Conservation (phyloP, 2,888 invertebrate genomes). For the Diploptera punctata region DNA sequence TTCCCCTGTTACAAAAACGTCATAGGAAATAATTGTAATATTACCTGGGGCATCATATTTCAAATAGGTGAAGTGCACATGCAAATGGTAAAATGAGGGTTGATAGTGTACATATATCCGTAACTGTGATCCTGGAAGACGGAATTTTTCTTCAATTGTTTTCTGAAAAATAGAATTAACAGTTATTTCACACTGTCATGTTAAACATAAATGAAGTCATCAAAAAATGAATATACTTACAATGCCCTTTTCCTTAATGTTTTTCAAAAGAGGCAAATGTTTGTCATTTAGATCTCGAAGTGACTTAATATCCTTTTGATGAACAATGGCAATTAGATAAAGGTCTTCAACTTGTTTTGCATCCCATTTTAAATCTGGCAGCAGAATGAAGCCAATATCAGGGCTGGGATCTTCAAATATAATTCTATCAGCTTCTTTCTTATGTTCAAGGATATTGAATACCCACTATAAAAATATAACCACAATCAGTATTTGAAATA, state of each 20-base stretch:
- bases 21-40: too few relatives aligned
- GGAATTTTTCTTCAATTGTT: constrained; percentile 79
- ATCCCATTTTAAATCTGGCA: constrained; percentile 98
- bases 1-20: too few relatives aligned
- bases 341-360: constrained; percentile 76
- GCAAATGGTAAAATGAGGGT: constrained; percentile 96
- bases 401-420: constrained; percentile 82
- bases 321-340: constrained; percentile 83
- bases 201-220: not conserved
- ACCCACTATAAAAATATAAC: constrained; percentile 96
- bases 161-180: constrained; percentile 59
- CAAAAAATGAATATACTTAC: constrained; percentile 57
- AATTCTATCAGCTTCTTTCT: constrained; percentile 87
- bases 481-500: too few relatives aligned
- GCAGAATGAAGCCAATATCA: constrained; percentile 81
- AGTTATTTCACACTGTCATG: not conserved
- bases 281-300: constrained; percentile 79
- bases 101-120: constrained; percentile 94
- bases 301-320: constrained; percentile 76
- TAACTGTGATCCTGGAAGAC: constrained; percentile 71
- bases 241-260: constrained; percentile 76
- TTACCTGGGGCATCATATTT: constrained; percentile 78
- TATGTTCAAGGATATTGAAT: constrained; percentile 93
- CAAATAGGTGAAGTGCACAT: constrained; percentile 89
- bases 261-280: constrained; percentile 83